Evolutionary conservation across 2,113 vertebrate genomes (phyloP), one percentile per base, ranked within the genome.

Genomic region (Pholis gunnellus): DNA sequence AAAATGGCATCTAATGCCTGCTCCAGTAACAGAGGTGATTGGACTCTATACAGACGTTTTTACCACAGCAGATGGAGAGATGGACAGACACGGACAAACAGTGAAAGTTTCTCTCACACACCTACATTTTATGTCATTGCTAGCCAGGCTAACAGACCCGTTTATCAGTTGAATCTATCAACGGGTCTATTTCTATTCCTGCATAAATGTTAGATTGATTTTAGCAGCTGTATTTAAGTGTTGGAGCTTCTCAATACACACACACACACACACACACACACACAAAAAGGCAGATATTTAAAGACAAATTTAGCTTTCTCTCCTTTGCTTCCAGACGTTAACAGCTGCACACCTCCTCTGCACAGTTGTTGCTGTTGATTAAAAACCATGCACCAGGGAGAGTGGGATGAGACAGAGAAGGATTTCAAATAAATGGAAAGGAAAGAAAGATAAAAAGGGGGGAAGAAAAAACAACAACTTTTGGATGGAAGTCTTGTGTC

Each of bases 81-180:
- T 27, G 50, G 31, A 66, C 18, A 9, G 2, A 80, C 60, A 61
- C 54, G n/a, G 25, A 60, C 20, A 36, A 0, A 83, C 8, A 54
- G 27, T 60, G 13, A 29, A 6, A 8, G 22, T 56, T 27, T 72
- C 34, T 63, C 40, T 27, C 20, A 15, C 34, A 72, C 36, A 73
- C 56, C 27, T 34, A 40, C 6, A 67, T 14, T 48, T 56, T 52
- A 9, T 56, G 70, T 42, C 66, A 40, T 72, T 71, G 69, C 9
- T 50, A 86, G 76, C 5, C 11, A 61, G 29, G 44, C 75, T 85
- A 85, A 88, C 68, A 36, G 50, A 46, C 60, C 60, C 64, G 67
- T 90, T 80, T 50, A 87, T 88, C 84, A 80, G 27, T 70, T 75
- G 48, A 83, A 88, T 82, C 86, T 75, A 78, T 87, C 72, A 59